Evolutionary conservation across 2,888 invertebrate species (phyloP), one percentile per base, ranked within the genome.

Genomic region (Sphinx pinastri): DNA sequence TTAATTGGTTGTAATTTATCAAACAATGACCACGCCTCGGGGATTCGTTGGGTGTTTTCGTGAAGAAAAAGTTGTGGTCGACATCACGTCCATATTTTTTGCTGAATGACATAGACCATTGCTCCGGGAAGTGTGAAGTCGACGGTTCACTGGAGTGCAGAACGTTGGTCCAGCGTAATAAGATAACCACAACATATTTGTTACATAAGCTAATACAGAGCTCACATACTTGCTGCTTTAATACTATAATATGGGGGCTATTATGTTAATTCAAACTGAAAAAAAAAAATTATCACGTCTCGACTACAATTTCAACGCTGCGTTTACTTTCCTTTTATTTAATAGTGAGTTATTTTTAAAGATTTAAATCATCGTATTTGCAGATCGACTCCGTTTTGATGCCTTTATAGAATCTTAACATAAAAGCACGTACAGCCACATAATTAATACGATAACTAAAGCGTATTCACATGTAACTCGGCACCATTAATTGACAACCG

Each of bases 111-210:
- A 49, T 68, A 70, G 77, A 74, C 31, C 76, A 69, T 75, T 77
- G 78, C 74, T 55, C 78, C 77, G 71, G 78, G 76, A 78, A 77
- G 70, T 70, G 60, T 52, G 57, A 58, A 68, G 68, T 49, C 25
- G 54, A 70, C 55, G 70, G 76, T 71, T 68, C 51, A 68, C 71
- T 72, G 71, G 67, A 71, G 70, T 67, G 38, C 68, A 68, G 68
- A 68, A 59, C 58, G 49, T 49, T 49, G 59, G 49, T 49, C 58
- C 68, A 31, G 51, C 51, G 68, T 68, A 52, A 68, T 60, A 68
- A 68, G 68, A 68, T 60, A 52, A 51, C 59, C 68, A 58, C 55
- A 52, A 16, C 45, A 54, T 59, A 51, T 45, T 58, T 54, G 66
- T 58, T 10, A 58, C 16, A 59, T 67, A 67, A 58, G 60, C 51